These are phyloP conservation scores for Polyodon spathula DNA, from an alignment of 2,113 vertebrate species.

Conservation along the genomic window DNA sequence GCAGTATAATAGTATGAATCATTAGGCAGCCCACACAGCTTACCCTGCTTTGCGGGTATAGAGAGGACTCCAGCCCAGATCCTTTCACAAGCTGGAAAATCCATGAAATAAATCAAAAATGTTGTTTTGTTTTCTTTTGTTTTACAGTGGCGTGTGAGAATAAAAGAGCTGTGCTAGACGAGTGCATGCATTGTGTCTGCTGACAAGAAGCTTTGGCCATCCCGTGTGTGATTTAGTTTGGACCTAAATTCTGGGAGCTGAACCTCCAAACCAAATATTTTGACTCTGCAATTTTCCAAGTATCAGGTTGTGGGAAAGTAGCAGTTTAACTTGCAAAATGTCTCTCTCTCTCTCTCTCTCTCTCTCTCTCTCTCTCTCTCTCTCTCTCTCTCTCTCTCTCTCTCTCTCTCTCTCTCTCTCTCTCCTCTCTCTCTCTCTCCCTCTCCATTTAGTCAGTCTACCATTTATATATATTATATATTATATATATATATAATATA, in stretches of 20 bases:
- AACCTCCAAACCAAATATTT: slow-evolving; percentile 52
- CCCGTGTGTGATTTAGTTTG: slow-evolving; percentile 34
- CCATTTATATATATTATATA: too few relatives aligned
- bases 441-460: too few relatives aligned
- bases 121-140: too few relatives aligned
- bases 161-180: too few relatives aligned
- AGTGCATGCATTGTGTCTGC: slow-evolving; percentile 20
- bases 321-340: slow-evolving; percentile 32
- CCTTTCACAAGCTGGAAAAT: too few relatives aligned
- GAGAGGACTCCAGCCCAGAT: too few relatives aligned
- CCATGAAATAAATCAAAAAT: too few relatives aligned
- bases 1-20: too few relatives aligned
- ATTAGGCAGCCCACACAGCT: too few relatives aligned
- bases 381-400: slow-evolving; percentile 13
- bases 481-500: too few relatives aligned
- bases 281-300: slow-evolving; percentile 49
- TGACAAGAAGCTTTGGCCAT: slow-evolving; percentile 11
- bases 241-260: slow-evolving; percentile 33
- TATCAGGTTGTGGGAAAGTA: slow-evolving; percentile 48
- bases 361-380: neutral
- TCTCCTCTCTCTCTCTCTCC: neutral
- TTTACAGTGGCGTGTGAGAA: too few relatives aligned
- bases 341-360: slow-evolving; percentile 23
- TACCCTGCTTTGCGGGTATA: too few relatives aligned
- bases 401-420: slow-evolving; percentile 5